Conservation (phyloP, 2,888 invertebrate genomes). For the Polietes domitor region DNA sequence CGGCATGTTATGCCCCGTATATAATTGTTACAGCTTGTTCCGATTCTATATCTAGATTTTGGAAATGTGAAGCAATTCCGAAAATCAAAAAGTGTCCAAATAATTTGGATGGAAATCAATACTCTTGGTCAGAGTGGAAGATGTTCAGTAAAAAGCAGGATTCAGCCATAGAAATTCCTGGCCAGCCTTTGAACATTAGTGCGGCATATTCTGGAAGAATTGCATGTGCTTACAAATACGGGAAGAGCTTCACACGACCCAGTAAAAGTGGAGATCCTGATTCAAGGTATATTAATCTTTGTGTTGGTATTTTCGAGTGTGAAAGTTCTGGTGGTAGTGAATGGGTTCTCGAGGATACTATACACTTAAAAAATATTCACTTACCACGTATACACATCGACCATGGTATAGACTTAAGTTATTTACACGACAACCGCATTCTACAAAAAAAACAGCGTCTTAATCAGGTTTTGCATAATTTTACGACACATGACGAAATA, state of each 20-base stretch:
- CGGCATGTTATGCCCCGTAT: conserved; percentile 99
- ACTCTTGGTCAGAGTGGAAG: conserved; percentile 94
- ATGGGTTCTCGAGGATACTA: conserved; percentile 97
- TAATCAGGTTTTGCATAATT: conserved; percentile 90
- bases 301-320: conserved; percentile 98
- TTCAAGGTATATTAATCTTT: conserved; percentile 92
- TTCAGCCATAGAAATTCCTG: conserved; percentile 87
- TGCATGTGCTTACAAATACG: conserved; percentile 98
- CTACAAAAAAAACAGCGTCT: conserved; percentile 91
- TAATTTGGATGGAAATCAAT: conserved; percentile 79
- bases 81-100: conserved; percentile 65
- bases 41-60: conserved; percentile 93
- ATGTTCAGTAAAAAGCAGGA: conserved; percentile 89
- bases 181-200: conserved; percentile 94
- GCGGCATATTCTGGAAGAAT: conserved; percentile 98
- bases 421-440: conserved; percentile 89
- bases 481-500: conserved; percentile 90
- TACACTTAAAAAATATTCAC: conserved; percentile 95
- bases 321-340: conserved; percentile 98
- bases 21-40: conserved; percentile 97
- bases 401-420: conserved; percentile 91
- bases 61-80: conserved; percentile 85
- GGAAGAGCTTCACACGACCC: conserved; percentile 92
- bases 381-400: conserved; percentile 91
- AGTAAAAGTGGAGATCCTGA: conserved; percentile 88